Base-by-base conservation (phyloP, 2,888 invertebrate genomes). In the Beris morrisii region DNA sequence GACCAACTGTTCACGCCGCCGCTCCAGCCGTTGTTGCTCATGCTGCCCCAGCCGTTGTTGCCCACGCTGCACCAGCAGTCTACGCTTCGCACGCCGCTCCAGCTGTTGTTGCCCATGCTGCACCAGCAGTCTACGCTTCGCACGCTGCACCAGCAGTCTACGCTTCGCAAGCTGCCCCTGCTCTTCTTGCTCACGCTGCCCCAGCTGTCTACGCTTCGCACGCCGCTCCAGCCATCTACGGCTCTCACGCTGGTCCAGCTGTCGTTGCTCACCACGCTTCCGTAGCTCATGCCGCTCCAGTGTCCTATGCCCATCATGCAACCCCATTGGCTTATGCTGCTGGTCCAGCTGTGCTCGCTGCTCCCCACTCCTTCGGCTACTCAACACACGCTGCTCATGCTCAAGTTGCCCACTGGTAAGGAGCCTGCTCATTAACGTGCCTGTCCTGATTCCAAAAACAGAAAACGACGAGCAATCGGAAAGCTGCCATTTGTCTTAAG, bases 401-500 rank as follows among this genome's bases (percentile, higher is more conserved):
- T 69, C 72, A 75, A 70, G 73, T 74, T 66, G 74, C 73, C 72
- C 78, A 78, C 70, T 78, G 77, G 73, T 78, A 78, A 75, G 55
- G 56, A 22, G 12, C 6, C n/a, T 7, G 12, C 11, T 28, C 4
- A 5, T 45, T 22, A 44, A 53, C 22, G 54, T 54, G 44, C 22
- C 44, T 59, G 58, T 28, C 58, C 59, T 61, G 22, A 61, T 31
- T 9, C 45, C 38, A n/a, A 15, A 44, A 11, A 64, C 38, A n/a
- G 9, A 44, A 4, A 64, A 44, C 45, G 30, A 38, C 38, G 38
- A 38, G 38, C 53, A 55, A 55, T 54, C 56, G 45, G 54, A 64
- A 64, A 64, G 15, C 46, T 64, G 64, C 55, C 64, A 55, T 48
- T 64, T 64, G 64, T 13, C 45, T 30, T 54, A 43, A 55, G 30